Evolutionary conservation across 2,888 invertebrate genomes (phyloP).

Genomic region (Argynnis bischoffii): DNA sequence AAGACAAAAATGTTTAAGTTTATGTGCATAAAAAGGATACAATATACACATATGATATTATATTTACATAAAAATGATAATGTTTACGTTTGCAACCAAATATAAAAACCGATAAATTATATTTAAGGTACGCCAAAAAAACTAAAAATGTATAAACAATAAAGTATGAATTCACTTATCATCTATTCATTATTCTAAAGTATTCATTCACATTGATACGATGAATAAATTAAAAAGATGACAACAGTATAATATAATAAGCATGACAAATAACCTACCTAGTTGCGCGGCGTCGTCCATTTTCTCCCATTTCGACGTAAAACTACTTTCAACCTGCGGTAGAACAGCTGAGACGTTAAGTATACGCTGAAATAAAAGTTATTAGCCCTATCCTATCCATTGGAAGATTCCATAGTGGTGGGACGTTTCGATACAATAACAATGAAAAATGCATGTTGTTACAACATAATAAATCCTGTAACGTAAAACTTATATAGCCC

Average conservation of each 20-base stretch:
- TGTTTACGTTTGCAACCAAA: too few relatives aligned
- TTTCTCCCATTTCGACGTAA: slow-evolving; percentile 91
- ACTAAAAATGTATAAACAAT: too few relatives aligned
- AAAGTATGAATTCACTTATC: not conserved
- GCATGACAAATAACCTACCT: slow-evolving; percentile 85
- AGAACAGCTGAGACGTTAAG: slow-evolving; percentile 71
- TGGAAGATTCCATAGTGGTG: slow-evolving; percentile 22
- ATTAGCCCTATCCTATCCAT: slow-evolving; percentile 68
- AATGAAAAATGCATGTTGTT: slow-evolving; percentile 6
- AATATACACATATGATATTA: too few relatives aligned
- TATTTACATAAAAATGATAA: not conserved
- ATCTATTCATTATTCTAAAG: not conserved
- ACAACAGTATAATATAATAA: slow-evolving; percentile 3
- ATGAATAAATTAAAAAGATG: slow-evolving; percentile 23
- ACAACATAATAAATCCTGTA: not conserved
- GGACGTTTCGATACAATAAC: slow-evolving; percentile 32
- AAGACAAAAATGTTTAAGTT: not conserved
- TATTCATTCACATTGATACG: not conserved
- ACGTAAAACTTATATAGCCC: not conserved
- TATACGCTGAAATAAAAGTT: slow-evolving; percentile 74
- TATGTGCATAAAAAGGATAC: not conserved
- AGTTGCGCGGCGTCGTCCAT: slow-evolving; percentile 91
- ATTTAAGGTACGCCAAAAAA: too few relatives aligned
- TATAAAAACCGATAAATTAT: too few relatives aligned
- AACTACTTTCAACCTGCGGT: slow-evolving; percentile 77